Evolutionary conservation across 2,888 invertebrate genomes (phyloP).

Genomic region (Protonemura montana): DNA sequence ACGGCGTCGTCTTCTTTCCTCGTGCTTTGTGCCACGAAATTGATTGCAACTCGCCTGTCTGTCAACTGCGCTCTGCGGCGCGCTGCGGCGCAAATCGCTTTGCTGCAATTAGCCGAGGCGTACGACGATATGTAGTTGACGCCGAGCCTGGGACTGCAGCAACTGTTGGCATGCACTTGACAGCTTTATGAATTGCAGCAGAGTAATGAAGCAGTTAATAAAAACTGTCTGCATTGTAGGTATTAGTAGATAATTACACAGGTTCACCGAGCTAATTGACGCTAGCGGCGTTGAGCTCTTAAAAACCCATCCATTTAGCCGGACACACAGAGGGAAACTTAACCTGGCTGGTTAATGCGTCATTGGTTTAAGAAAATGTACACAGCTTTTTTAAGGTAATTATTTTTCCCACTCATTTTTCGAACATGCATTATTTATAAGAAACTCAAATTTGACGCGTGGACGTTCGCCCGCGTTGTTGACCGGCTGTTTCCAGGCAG

Average conservation of each 20-base stretch:
- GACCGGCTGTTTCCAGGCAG: not conserved
- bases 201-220: not conserved
- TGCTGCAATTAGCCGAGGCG: too few species aligned
- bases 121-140: not conserved
- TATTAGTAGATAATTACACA: not conserved
- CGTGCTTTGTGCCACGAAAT: not conserved
- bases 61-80: too few species aligned
- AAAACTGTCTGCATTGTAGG: not conserved
- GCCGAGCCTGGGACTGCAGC: not conserved
- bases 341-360: too few species aligned
- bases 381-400: not conserved
- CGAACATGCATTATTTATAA: not conserved
- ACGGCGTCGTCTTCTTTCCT: not conserved
- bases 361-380: not conserved
- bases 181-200: not conserved
- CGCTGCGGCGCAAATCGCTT: too few species aligned
- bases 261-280: not conserved
- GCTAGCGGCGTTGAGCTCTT: not conserved
- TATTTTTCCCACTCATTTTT: not conserved
- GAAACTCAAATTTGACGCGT: not conserved
- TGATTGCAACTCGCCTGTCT: not conserved
- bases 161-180: not conserved
- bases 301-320: not conserved
- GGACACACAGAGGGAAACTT: not conserved
- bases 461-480: not conserved